Conservation (phyloP, 2,797 vertebrate genomes). For the Limosa lapponica region DNA sequence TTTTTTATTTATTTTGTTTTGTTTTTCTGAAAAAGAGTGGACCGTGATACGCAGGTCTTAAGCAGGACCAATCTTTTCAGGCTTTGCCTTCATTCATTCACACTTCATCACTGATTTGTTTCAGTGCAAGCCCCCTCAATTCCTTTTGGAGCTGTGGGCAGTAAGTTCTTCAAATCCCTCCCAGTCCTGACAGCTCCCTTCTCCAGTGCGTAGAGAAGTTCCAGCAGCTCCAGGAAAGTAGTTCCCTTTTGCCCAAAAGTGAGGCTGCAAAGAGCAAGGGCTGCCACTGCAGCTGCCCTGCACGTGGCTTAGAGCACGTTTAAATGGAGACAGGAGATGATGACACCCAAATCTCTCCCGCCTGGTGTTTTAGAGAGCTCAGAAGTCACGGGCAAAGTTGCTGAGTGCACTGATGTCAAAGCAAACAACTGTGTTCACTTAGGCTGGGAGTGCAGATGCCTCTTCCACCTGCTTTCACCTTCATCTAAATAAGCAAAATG, state of each 20-base stretch:
- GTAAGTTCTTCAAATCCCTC: background rate
- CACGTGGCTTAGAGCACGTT: background rate
- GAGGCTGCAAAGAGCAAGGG: background rate
- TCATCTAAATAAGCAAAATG: background rate
- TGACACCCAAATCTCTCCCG: background rate
- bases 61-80: background rate
- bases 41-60: background rate
- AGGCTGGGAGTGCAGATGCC: background rate
- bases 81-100: background rate
- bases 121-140: background rate
- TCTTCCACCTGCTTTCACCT: background rate
- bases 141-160: background rate
- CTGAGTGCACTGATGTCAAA: background rate
- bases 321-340: background rate
- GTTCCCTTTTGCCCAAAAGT: background rate
- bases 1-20: background rate
- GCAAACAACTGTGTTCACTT: background rate
- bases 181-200: background rate
- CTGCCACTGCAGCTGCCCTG: background rate
- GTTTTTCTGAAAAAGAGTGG: background rate
- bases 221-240: background rate
- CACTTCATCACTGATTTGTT: background rate
- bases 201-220: background rate
- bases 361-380: background rate
- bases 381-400: background rate